phyloP scores from a whole-genome alignment of 2,888 invertebrate genomes.

The Diachrysia chrysitis region DNA sequence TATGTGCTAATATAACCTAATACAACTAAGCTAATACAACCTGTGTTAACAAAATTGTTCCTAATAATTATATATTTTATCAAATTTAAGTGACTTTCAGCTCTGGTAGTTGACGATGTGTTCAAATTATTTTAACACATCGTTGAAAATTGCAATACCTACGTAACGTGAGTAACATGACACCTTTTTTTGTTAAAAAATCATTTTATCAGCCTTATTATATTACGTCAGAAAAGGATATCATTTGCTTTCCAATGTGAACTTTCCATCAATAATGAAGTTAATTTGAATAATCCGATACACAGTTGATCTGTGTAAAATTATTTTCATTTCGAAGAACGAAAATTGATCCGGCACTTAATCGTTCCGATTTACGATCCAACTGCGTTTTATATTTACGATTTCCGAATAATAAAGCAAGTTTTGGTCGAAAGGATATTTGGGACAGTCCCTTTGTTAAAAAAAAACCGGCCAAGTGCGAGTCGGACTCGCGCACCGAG shows the following conservation, averaged over 20 bases:
- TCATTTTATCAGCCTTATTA: conserved; percentile 17
- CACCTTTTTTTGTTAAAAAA: conserved; percentile 11
- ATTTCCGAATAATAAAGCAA: conserved; percentile 54
- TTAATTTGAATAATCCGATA: conserved; percentile 60
- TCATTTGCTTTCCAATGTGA: conserved; percentile 35
- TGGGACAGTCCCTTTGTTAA: conserved; percentile 28
- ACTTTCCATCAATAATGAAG: conserved; percentile 47
- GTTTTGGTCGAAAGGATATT: conserved; percentile 35
- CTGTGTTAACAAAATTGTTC: too few species aligned
- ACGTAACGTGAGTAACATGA: too few species aligned
- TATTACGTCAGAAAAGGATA: conserved; percentile 42
- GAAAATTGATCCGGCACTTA: conserved; percentile 60
- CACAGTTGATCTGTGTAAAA: conserved; percentile 40
- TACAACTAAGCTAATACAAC: too few species aligned
- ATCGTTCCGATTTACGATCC: conserved; percentile 56
- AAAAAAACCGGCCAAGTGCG: too few species aligned
- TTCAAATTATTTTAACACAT: too few species aligned
- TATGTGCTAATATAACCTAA: too few species aligned
- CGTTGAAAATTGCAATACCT: too few species aligned
- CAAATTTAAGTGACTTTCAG: too few species aligned
- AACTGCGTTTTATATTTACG: conserved; percentile 59
- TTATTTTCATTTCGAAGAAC: conserved; percentile 56
- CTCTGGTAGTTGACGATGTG: too few species aligned
- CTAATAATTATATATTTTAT: too few species aligned
- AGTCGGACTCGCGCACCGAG: too few species aligned